A percentile compares a stretch with the other conserved stretches of the same genome.
Evolutionary conservation across 1,140 invertebrate species (phyloP).

Genomic region (Marisa cornuarietis): DNA sequence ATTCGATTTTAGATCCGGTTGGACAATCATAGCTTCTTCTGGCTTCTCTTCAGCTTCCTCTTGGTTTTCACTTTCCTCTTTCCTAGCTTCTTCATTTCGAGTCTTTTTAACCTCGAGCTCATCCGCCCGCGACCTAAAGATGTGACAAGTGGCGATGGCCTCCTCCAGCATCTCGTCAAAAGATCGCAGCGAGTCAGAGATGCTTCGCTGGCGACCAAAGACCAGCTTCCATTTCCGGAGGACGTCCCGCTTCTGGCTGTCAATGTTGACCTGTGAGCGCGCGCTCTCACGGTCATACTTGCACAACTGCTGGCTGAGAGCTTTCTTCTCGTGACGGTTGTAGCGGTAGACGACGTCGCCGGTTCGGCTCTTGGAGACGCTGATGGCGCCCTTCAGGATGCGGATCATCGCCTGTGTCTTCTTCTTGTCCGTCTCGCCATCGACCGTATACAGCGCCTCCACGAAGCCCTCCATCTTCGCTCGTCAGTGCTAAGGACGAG

Average conservation of each 20-base stretch:
- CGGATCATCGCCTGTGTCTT: constrained; percentile 36
- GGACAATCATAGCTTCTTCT: background rate
- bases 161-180: constrained; percentile 26
- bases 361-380: constrained; percentile 38
- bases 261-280: constrained; percentile 30
- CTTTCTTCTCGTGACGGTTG: constrained; percentile 41
- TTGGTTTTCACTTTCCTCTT: background rate
- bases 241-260: constrained; percentile 34
- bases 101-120: background rate
- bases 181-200: constrained; percentile 29
- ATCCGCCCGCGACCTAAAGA: background rate
- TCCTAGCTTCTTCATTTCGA: background rate
- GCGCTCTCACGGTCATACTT: constrained; percentile 27
- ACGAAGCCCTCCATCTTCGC: constrained; percentile 37
- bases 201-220: constrained; percentile 34
- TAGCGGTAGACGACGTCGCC: constrained; percentile 42
- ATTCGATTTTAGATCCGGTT: background rate
- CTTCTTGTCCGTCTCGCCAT: constrained; percentile 30
- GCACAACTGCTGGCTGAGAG: constrained; percentile 25
- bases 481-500: background rate
- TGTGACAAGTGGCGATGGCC: constrained; percentile 9
- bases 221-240: constrained; percentile 38
- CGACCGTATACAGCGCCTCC: constrained; percentile 36
- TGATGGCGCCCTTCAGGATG: constrained; percentile 41
- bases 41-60: background rate